Conservation (phyloP, 2,797 vertebrate species). For the Halcyon smyrnensis region DNA sequence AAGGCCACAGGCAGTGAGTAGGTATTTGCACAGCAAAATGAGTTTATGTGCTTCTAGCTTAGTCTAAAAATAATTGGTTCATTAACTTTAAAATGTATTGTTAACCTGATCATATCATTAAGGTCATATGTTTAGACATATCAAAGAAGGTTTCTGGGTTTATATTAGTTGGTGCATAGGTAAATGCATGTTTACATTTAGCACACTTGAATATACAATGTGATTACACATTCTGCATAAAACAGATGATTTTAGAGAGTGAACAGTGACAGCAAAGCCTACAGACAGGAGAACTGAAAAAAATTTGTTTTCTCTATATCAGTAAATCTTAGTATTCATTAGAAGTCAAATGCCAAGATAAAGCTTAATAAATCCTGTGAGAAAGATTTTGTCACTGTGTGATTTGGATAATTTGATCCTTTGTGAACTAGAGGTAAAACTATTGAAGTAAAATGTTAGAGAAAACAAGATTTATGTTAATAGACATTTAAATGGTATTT, state of each 20-base stretch:
- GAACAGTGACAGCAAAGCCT: not conserved
- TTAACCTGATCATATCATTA: slow-evolving; percentile 47
- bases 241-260: not conserved
- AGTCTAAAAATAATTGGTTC: slow-evolving; percentile 51
- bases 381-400: not conserved
- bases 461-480: not conserved
- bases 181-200: not conserved
- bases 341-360: not conserved
- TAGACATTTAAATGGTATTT: not conserved
- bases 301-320: not conserved
- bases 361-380: not conserved
- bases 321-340: not conserved
- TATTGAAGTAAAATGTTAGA: not conserved
- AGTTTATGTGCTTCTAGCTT: not conserved
- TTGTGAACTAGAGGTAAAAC: not conserved
- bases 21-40: slow-evolving; percentile 44
- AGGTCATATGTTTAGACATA: slow-evolving; percentile 45
- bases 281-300: not conserved
- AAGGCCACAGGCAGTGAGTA: not conserved
- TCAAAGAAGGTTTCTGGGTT: not conserved
- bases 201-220: not conserved
- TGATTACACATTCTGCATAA: not conserved
- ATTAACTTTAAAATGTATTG: slow-evolving; percentile 53
- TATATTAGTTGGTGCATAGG: not conserved
- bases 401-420: not conserved